Evolutionary conservation across 2,888 invertebrate species (phyloP).

Genomic region (Apodemia zela): DNA sequence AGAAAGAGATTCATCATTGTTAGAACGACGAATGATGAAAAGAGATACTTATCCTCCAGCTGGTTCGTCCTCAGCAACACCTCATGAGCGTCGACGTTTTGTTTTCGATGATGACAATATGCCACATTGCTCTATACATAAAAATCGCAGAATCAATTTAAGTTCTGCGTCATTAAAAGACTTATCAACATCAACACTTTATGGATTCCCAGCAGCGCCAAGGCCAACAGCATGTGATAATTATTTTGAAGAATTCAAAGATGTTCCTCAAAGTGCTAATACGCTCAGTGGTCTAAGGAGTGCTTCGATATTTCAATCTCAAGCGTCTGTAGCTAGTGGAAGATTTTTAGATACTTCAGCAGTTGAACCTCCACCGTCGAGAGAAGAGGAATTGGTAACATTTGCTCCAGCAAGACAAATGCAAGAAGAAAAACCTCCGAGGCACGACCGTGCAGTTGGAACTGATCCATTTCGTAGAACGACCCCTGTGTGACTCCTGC

Average conservation of each 20-base stretch:
- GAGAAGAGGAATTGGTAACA: conserved; percentile 86
- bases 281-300: conserved; percentile 69
- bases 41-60: conserved; percentile 68
- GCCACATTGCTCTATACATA: conserved; percentile 81
- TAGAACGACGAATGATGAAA: conserved; percentile 71
- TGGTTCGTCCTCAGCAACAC: conserved; percentile 68
- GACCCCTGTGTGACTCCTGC: conserved; percentile 77
- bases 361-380: conserved; percentile 82
- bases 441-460: conserved; percentile 71
- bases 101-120: conserved; percentile 82
- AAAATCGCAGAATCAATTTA: conserved; percentile 69
- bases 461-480: conserved; percentile 80
- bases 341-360: conserved; percentile 85
- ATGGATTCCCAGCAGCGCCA: conserved; percentile 84
- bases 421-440: conserved; percentile 47
- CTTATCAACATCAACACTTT: conserved; percentile 75
- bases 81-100: conserved; percentile 80
- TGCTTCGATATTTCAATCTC: conserved; percentile 74
- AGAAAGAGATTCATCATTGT: conserved; percentile 63
- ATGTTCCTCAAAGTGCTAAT: conserved; percentile 76
- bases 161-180: conserved; percentile 81
- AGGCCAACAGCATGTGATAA: conserved; percentile 82
- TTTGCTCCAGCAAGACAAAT: conserved; percentile 81
- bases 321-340: conserved; percentile 83
- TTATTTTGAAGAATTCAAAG: conserved; percentile 78